Evolutionary conservation across 2,888 invertebrate species (phyloP), one percentile per base, ranked within the genome.

Genomic region (Hyposoter dolosus): DNA sequence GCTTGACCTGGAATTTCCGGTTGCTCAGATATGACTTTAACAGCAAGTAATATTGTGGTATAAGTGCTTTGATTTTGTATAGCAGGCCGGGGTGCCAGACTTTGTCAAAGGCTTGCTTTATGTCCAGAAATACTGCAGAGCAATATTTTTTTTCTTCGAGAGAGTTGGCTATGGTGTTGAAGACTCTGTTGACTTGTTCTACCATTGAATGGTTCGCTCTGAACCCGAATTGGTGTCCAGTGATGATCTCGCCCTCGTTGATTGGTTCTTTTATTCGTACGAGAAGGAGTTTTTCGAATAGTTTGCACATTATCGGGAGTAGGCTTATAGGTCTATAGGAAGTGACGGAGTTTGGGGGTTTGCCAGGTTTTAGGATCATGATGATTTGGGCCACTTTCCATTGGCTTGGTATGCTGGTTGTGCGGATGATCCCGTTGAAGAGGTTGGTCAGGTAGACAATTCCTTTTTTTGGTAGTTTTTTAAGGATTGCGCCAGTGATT

Each of bases 381-480:
- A 84, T 82, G 1, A 88, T 85, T 77, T 56, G 84, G 91, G 91
- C 88, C 90, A 92, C 50, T 88, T 77, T 19, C 74, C 76, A 71
- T 50, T 71, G 71, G 12, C 32, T 71, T 0, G 90, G 90, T 10
- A 91, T 84, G 35, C 90, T 89, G 1, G 83, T 60, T 35, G 89
- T 47, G 83, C 89, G 78, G 0, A 90, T 9, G n/a, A 88, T 15
- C n/a, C 91, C 90, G 72, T 92, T 92, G 17, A 87, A 88, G 0
- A 91, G 53, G 6, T 86, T 80, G 1, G 90, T 89, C 0, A 92
- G 35, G 53, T 85, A 84, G 2, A 85, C 47, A 7, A 90, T 82
- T 5, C 82, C 89, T 77, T 89, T 89, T 79, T 32, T 76, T 15
- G 90, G 90, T 12, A 91, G 86, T 23, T 90, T 81, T 83, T 90